These are phyloP conservation scores for Apostichopus leukothele DNA, from an alignment of 53 echinoderm and acorn worm genomes.

Conservation along the genomic window DNA sequence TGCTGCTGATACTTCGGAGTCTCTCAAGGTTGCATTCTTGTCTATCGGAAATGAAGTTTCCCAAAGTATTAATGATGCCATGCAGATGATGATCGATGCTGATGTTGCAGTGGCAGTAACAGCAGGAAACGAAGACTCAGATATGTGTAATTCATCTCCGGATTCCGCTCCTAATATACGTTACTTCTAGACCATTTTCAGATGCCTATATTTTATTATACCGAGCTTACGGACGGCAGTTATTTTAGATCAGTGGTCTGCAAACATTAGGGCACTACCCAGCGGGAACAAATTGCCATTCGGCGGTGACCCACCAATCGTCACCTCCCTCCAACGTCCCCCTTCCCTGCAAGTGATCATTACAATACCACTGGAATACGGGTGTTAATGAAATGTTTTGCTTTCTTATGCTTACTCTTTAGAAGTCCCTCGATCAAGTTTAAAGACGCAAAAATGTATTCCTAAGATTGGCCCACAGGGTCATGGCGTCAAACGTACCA, in stretches of 20 bases:
- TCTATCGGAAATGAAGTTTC: conserved; percentile 35
- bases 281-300: no score
- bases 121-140: conserved; percentile 39
- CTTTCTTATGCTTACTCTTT: no score
- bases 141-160: conserved; percentile 44
- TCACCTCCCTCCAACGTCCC: no score
- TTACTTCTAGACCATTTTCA: neutral
- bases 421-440: no score
- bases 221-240: neutral
- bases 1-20: neutral
- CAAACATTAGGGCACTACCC: no score
- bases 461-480: no score
- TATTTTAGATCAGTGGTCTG: neutral
- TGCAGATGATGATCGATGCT: conserved; percentile 34
- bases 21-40: conserved; percentile 28
- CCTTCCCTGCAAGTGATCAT: no score
- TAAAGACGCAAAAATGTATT: no score
- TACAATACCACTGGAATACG: no score
- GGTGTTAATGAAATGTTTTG: no score
- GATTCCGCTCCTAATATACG: conserved; percentile 40
- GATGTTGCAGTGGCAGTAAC: conserved; percentile 41
- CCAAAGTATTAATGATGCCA: conserved; percentile 21
- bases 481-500: no score
- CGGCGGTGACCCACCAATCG: no score
- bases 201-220: neutral